Evolutionary conservation across 2,797 vertebrate species (phyloP), one percentile per base, ranked within the genome.

Genomic region (Notoglanidium macrostoma): DNA sequence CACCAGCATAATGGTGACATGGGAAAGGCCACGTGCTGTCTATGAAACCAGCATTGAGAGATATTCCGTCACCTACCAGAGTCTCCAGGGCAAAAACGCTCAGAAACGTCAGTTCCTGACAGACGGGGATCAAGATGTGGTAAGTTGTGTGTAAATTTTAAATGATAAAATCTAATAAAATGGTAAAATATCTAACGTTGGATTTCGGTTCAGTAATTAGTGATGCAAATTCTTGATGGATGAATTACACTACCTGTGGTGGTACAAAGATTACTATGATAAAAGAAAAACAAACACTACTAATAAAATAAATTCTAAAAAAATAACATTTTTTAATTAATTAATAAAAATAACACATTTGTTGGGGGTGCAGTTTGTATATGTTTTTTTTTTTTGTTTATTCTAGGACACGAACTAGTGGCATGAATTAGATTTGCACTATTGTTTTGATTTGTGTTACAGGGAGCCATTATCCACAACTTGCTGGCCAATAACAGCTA

Each of bases 111-210:
- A 98, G 92, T 98, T 97, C 95, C 94, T 98, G 93, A 99, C 98
- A 0, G 98, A 99, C 72, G 98, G 98, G 89, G 99, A 99, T 94
- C 98, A 99, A 93, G 98, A 99, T 87, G 96, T 98, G 97, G 98
- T 99, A 97, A 92, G 94, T 5, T n/a, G 65, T 23, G 1, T 35
- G 35, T 70, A 61, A 14, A 81, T 40, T 46, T 54, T 19, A 1
- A 55, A 79, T 32, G 3, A 55, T 32, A 72, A 49, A 9, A 49
- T 9, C 46, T 49, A 35, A 35, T 35, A 35, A 35, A 35, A 35
- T 35, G 35, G 35, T 35, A 35, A 35, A 35, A 35, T 35, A 35
- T 35, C 2, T 35, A 35, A 35, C 35, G 35, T 35, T 35, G 35
- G 35, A 35, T 35, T 26, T 73, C 26, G 35, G 44, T 49, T 74